Evolutionary conservation across 2,113 vertebrate species (phyloP).

Genomic region (Caracal caracal): DNA sequence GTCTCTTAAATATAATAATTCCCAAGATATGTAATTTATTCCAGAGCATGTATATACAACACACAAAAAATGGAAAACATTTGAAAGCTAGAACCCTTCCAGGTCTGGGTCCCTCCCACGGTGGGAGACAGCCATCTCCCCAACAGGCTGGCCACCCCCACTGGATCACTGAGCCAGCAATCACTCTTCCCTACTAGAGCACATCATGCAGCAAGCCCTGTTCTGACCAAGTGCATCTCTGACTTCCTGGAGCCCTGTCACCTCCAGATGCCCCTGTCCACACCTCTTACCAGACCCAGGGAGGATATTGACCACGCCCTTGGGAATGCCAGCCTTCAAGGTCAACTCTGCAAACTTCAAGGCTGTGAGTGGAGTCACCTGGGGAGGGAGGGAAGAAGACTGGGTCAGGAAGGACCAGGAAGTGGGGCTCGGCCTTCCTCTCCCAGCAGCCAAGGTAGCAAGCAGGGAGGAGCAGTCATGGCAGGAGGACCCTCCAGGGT

Average conservation of each 20-base stretch:
- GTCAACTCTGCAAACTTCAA: slow-evolving; percentile 93
- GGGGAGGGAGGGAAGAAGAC: background rate
- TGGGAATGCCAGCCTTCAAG: slow-evolving; percentile 89
- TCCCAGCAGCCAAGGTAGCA: background rate
- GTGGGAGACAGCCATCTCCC: accelerated
- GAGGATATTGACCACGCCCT: slow-evolving; percentile 91
- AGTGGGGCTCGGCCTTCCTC: background rate
- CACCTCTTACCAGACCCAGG: slow-evolving; percentile 89
- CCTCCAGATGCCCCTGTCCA: background rate
- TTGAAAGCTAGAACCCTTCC: background rate
- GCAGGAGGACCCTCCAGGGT: background rate
- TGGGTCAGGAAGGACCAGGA: background rate
- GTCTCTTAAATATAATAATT: background rate
- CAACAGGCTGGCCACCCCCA: background rate
- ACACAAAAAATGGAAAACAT: background rate
- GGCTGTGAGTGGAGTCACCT: slow-evolving; percentile 93
- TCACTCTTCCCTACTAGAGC: background rate
- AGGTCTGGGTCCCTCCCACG: too few relatives aligned
- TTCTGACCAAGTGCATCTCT: background rate
- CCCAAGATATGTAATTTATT: background rate
- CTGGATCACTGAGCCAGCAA: too few relatives aligned
- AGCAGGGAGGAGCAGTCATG: background rate
- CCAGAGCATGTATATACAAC: background rate
- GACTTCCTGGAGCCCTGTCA: background rate
- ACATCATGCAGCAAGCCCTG: background rate